Conservation (phyloP, 2,888 invertebrate species). For the Trichopria drosophilae region DNA sequence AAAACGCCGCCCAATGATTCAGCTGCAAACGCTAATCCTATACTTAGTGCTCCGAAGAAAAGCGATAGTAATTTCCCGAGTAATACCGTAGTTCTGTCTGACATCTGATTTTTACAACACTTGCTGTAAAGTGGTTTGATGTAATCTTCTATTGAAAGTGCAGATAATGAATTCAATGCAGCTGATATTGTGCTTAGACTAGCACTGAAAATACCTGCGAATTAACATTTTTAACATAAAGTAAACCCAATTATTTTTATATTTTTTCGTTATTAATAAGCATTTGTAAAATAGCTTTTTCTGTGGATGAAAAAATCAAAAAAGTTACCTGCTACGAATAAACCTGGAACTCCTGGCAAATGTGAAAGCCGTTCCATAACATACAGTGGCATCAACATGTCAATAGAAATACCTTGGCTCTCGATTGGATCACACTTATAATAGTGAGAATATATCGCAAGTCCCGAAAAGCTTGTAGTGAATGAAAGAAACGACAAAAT, state of each 20-base stretch:
- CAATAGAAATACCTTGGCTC: constrained; percentile 67
- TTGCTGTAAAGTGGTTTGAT: constrained; percentile 60
- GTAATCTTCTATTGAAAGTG: constrained; percentile 88
- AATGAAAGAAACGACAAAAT: constrained; percentile 74
- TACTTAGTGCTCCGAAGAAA: constrained; percentile 73
- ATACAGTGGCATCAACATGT: constrained; percentile 81
- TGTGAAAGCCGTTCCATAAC: constrained; percentile 75
- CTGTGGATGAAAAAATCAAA: neutral
- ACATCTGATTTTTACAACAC: constrained; percentile 39
- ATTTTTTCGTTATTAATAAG: neutral
- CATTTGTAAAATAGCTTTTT: constrained; percentile 4
- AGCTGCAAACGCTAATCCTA: constrained; percentile 81
- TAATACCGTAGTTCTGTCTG: constrained; percentile 36
- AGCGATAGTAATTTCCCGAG: constrained; percentile 69
- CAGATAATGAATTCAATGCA: constrained; percentile 85
- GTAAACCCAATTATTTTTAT: neutral
- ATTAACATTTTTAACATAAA: neutral
- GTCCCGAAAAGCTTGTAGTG: constrained; percentile 67
- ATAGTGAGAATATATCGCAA: constrained; percentile 85
- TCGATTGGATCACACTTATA: constrained; percentile 78
- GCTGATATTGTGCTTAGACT: constrained; percentile 91
- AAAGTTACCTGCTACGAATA: constrained; percentile 73
- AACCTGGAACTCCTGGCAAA: constrained; percentile 79
- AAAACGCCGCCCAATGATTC: constrained; percentile 83
- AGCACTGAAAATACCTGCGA: constrained; percentile 79